A percentile compares a stretch with the other conserved stretches of the same genome.
Evolutionary conservation across 2,888 invertebrate species (phyloP).

Genomic region (Ectropis crepuscularia): DNA sequence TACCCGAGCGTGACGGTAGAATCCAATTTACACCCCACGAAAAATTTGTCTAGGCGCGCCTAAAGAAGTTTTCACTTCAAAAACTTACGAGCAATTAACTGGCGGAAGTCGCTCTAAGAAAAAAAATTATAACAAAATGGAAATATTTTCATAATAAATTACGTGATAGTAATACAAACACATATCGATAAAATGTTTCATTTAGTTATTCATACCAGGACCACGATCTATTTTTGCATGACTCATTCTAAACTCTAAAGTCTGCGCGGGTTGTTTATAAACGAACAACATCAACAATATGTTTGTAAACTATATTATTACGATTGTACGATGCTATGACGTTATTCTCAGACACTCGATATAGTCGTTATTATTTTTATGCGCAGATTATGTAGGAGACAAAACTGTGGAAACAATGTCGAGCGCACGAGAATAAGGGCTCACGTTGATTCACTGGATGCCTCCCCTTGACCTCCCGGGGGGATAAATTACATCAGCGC

Average conservation of each 20-base stretch:
- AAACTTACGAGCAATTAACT: too few relatives aligned
- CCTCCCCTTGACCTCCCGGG: slow-evolving; percentile 65
- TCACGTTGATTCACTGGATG: slow-evolving; percentile 49
- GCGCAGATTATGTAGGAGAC: not conserved
- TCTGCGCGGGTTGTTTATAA: slow-evolving; percentile 35
- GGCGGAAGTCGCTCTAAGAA: too few relatives aligned
- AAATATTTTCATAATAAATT: too few relatives aligned
- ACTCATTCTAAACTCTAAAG: slow-evolving; percentile 38
- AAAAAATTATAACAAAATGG: too few relatives aligned
- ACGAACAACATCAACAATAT: not conserved
- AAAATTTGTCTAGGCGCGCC: too few relatives aligned
- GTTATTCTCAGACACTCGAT: not conserved
- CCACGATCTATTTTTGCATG: slow-evolving; percentile 15
- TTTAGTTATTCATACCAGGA: not conserved
- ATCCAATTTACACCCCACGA: too few relatives aligned
- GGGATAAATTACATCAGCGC: slow-evolving; percentile 58
- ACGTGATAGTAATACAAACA: not conserved
- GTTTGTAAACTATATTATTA: slow-evolving; percentile 5
- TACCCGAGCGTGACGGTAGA: too few relatives aligned
- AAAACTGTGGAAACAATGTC: not conserved
- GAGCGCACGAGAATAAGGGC: slow-evolving; percentile 17
- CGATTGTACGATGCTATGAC: not conserved
- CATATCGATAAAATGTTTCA: not conserved
- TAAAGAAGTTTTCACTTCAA: too few relatives aligned
- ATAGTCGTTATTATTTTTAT: not conserved